Conservation (phyloP, 2,888 invertebrate species). For the Margaritifera margaritifera region DNA sequence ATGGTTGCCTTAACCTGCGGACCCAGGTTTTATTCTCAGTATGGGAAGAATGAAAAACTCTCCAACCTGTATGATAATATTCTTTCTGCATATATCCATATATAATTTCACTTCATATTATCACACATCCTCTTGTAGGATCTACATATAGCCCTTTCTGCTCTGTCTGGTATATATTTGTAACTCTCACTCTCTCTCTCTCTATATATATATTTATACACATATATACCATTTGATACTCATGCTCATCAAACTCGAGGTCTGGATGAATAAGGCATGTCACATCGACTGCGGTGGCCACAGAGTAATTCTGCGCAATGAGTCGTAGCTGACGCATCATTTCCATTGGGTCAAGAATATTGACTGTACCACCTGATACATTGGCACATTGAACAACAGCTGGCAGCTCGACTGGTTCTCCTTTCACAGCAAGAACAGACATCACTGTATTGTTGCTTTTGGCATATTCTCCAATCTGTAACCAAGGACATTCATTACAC, state of each 20-base stretch:
- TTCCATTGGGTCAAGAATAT: slow-evolving; percentile 63
- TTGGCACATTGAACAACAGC: slow-evolving; percentile 53
- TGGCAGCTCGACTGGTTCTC: slow-evolving; percentile 48
- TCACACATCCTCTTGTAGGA: too few species aligned
- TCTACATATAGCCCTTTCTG: too few species aligned
- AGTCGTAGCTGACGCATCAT: slow-evolving; percentile 61
- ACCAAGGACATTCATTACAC: slow-evolving; percentile 1
- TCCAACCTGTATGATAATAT: too few species aligned
- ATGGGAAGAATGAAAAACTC: too few species aligned
- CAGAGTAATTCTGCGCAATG: slow-evolving; percentile 62
- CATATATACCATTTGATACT: slow-evolving; percentile 40
- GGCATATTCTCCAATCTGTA: slow-evolving; percentile 63
- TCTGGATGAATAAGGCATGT: slow-evolving; percentile 58
- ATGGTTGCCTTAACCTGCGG: too few species aligned
- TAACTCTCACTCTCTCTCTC: too few species aligned
- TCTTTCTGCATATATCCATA: too few species aligned
- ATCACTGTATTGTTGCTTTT: slow-evolving; percentile 55
- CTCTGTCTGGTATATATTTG: too few species aligned
- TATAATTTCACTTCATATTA: too few species aligned
- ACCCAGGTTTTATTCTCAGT: too few species aligned
- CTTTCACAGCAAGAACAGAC: slow-evolving; percentile 62
- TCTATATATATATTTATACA: too few species aligned
- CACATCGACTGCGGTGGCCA: slow-evolving; percentile 62
- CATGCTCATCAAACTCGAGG: slow-evolving; percentile 56
- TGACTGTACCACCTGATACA: slow-evolving; percentile 60